A percentile compares a stretch with the other conserved stretches of the same genome.
phyloP scores from a whole-genome alignment of 64 coral and sea anemone species.

The Pachyseris speciosa region DNA sequence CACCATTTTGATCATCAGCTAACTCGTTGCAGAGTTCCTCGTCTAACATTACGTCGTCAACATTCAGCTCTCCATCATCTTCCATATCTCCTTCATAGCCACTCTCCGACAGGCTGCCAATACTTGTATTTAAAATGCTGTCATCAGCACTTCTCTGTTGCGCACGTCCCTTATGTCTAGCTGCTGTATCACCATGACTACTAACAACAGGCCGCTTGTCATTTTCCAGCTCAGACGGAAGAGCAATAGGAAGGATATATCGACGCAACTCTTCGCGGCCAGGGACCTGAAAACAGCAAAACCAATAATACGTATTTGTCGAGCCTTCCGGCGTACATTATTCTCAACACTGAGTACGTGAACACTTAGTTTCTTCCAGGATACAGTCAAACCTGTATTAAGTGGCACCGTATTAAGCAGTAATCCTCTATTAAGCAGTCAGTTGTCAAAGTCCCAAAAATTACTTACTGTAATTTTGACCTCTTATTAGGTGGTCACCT shows the following conservation, averaged over 20 bases:
- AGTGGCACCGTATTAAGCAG: too few species aligned
- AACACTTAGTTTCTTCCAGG: too few species aligned
- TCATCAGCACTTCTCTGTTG: constrained; percentile 37
- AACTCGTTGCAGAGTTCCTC: constrained; percentile 48
- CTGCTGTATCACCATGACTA: not conserved
- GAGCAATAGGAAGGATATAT: constrained; percentile 12
- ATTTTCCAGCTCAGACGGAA: not conserved
- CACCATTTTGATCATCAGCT: constrained; percentile 34
- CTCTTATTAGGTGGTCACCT: too few species aligned
- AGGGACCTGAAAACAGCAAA: constrained; percentile 33
- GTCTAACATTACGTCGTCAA: constrained; percentile 61
- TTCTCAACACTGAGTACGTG: too few species aligned
- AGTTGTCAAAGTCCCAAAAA: too few species aligned
- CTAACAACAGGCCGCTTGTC: not conserved
- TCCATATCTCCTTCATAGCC: constrained; percentile 94
- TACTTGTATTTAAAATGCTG: constrained; percentile 69
- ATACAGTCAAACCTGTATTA: too few species aligned
- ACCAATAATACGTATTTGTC: not conserved
- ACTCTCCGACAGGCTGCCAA: constrained; percentile 79
- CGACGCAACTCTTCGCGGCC: constrained; percentile 51
- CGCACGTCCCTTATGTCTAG: not conserved
- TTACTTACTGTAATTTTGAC: too few species aligned
- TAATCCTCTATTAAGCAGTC: too few species aligned
- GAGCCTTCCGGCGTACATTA: too few species aligned
- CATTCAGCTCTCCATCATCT: constrained; percentile 78